Evolutionary conservation across 2,797 vertebrate species (phyloP).

Genomic region (Microctenopoma lineatum): DNA sequence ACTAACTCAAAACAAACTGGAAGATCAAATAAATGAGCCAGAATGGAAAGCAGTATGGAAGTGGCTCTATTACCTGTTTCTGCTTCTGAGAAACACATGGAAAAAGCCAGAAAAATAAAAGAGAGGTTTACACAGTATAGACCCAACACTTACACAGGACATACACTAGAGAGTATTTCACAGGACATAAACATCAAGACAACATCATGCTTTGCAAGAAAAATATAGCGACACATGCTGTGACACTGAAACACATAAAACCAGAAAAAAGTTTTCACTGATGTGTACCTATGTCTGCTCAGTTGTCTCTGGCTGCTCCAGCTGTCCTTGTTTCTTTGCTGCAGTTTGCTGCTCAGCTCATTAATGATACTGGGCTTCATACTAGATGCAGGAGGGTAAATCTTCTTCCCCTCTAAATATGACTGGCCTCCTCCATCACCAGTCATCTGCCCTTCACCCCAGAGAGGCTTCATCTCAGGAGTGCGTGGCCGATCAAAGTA

Average conservation of each 20-base stretch:
- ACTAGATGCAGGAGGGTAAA: constrained; percentile 85
- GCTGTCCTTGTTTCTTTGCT: constrained; percentile 86
- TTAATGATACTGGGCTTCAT: constrained; percentile 94
- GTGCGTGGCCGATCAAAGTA: constrained; percentile 85
- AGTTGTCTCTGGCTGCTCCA: constrained; percentile 83
- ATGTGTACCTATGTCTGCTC: constrained; percentile 89
- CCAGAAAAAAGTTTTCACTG: too few relatives aligned
- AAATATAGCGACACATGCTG: background rate
- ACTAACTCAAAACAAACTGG: constrained; percentile 11
- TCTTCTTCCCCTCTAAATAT: constrained; percentile 81
- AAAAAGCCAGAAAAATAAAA: constrained; percentile 65
- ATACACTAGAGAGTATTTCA: constrained; percentile 16
- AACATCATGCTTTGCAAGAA: constrained; percentile 3
- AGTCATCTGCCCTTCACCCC: constrained; percentile 77
- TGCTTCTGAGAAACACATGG: constrained; percentile 69
- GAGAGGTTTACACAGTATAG: constrained; percentile 59
- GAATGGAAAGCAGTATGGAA: constrained; percentile 29
- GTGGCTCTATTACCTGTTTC: constrained; percentile 67
- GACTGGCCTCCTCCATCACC: constrained; percentile 68
- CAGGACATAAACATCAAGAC: constrained; percentile 22
- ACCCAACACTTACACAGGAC: constrained; percentile 47
- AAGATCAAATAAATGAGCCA: constrained; percentile 25
- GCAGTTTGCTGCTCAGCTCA: constrained; percentile 92
- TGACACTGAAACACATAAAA: background rate
- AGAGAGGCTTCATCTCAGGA: constrained; percentile 84